phyloP scores from a whole-genome alignment of 2,888 invertebrate species.

The Drosophila lacicola region DNA sequence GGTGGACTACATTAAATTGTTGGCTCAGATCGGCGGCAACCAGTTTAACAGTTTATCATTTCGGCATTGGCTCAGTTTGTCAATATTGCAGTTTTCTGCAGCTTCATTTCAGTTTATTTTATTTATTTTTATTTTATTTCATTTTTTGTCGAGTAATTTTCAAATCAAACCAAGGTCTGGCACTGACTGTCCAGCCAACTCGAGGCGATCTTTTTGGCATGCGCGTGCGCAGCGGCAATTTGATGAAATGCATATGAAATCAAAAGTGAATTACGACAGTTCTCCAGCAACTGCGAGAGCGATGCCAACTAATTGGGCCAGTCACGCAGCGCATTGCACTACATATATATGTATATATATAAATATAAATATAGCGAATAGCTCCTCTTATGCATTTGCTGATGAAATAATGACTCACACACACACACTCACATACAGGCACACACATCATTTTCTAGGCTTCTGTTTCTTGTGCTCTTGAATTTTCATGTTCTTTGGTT shows the following conservation, averaged over 20 bases:
- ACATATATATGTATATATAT: conserved; percentile 27
- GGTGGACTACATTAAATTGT: conserved; percentile 63
- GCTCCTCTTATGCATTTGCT: neutral
- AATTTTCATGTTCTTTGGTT: conserved; percentile 1
- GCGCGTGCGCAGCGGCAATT: conserved; percentile 82
- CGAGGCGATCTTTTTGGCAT: conserved; percentile 59
- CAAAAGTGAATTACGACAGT: conserved; percentile 77
- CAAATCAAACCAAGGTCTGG: conserved; percentile 75
- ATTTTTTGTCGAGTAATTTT: conserved; percentile 62
- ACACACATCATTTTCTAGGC: conserved; percentile 37
- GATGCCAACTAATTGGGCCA: conserved; percentile 61
- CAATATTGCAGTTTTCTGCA: conserved; percentile 8
- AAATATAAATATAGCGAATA: conserved; percentile 7
- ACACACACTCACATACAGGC: neutral
- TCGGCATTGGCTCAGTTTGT: conserved; percentile 14
- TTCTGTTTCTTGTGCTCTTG: conserved; percentile 15
- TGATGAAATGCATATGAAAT: conserved; percentile 81
- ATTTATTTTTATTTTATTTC: conserved; percentile 27
- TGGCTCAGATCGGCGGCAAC: conserved; percentile 14
- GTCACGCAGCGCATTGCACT: conserved; percentile 64
- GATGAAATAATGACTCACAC: conserved; percentile 30
- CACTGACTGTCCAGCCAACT: conserved; percentile 34
- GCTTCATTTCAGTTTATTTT: conserved; percentile 9
- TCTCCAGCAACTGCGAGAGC: conserved; percentile 13
- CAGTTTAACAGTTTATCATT: conserved; percentile 38